A percentile compares a stretch with the other conserved stretches of the same genome.
phyloP scores from a whole-genome alignment of 1,140 invertebrate genomes.

The Globodera rostochiensis region DNA sequence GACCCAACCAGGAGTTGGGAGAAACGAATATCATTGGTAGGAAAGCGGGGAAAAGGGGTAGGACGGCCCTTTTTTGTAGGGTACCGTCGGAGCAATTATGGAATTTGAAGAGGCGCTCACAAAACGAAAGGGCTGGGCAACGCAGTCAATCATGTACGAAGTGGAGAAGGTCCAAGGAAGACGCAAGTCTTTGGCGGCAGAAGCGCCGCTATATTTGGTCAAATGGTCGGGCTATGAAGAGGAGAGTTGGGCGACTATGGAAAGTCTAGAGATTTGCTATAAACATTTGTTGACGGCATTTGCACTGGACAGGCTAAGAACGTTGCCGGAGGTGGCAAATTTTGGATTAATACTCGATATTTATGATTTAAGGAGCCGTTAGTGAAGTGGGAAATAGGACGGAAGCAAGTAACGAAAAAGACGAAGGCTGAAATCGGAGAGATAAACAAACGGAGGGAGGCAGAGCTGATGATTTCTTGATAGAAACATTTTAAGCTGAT shows the following conservation, averaged over 20 bases:
- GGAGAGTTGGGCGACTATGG: background rate
- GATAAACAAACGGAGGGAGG: background rate
- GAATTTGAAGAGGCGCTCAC: background rate
- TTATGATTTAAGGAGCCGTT: too few species aligned
- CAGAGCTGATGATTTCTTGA: background rate
- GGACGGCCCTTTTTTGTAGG: background rate
- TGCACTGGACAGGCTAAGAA: conserved; percentile 15
- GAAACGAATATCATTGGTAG: background rate
- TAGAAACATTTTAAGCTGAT: background rate
- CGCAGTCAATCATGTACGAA: background rate
- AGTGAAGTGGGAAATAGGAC: too few species aligned
- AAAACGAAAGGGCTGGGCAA: background rate
- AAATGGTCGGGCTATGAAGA: background rate
- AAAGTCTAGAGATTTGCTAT: background rate
- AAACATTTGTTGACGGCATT: background rate
- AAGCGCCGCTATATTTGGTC: background rate
- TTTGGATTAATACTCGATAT: background rate
- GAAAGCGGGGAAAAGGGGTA: background rate
- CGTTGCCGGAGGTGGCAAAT: background rate
- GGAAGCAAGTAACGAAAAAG: too few species aligned
- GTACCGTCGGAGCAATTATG: background rate
- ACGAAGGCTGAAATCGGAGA: background rate
- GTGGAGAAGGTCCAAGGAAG: background rate
- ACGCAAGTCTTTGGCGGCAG: background rate
- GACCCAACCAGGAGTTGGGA: background rate